These are phyloP conservation scores for Oriolus oriolus DNA, from an alignment of 2,113 vertebrate genomes.

Conservation along the genomic window DNA sequence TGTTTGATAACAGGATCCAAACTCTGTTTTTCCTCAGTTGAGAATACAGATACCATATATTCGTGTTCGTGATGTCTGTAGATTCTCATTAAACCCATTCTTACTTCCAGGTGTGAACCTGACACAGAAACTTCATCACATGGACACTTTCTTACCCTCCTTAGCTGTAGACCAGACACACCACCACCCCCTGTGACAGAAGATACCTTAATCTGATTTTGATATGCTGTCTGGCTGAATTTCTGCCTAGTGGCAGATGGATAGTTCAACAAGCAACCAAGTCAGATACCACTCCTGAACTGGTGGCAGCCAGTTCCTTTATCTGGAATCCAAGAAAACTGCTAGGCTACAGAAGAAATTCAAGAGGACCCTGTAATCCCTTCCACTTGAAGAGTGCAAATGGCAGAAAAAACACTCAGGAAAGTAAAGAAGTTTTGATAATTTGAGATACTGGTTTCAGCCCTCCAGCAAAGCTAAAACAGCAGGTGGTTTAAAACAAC, in stretches of 20 bases:
- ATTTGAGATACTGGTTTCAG: not conserved
- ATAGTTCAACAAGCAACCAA: not conserved
- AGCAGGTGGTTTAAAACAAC: not conserved
- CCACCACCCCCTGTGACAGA: not conserved
- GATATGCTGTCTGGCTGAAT: not conserved
- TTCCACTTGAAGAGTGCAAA: not conserved
- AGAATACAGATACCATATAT: not conserved
- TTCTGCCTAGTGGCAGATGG: not conserved
- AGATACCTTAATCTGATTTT: not conserved
- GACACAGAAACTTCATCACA: not conserved
- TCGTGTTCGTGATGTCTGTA: fast-evolving
- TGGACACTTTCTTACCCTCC: not conserved
- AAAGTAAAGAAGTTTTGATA: not conserved
- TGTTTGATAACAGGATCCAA: not conserved
- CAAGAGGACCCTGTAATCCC: not conserved
- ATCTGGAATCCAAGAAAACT: not conserved
- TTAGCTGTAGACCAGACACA: not conserved
- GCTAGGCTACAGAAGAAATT: not conserved
- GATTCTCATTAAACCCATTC: not conserved
- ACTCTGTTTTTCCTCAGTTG: not conserved
- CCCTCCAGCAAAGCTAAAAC: not conserved
- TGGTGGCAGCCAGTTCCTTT: not conserved
- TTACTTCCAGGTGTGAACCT: not conserved
- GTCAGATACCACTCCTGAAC: not conserved
- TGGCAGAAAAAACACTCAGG: not conserved